Percentiles rank a stretch among this genome's conserved stretches.
These are phyloP conservation scores for Hyppa rectilinea DNA, from an alignment of 2,888 invertebrate genomes.

Conservation along the genomic window DNA sequence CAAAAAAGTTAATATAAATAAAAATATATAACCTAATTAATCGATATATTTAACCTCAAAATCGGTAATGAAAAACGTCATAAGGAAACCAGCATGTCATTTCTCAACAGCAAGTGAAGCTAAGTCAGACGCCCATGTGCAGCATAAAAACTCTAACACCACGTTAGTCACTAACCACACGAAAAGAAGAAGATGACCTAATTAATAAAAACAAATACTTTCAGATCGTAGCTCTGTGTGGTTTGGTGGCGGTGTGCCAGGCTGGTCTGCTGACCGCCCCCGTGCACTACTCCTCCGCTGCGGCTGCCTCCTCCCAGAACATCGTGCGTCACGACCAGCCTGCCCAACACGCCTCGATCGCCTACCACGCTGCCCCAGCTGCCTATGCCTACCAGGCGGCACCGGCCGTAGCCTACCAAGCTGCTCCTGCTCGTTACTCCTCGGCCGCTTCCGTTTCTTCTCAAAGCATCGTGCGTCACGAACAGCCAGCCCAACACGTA, in stretches of 20 bases:
- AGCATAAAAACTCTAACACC: too few species aligned
- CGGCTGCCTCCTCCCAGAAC: conserved; percentile 75
- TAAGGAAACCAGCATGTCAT: too few species aligned
- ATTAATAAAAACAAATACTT: conserved; percentile 3
- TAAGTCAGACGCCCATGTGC: too few species aligned
- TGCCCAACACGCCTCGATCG: conserved; percentile 51
- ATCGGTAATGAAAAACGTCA: too few species aligned
- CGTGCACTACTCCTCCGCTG: conserved; percentile 69
- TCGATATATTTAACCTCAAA: too few species aligned
- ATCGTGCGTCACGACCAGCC: conserved; percentile 74
- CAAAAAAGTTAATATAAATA: too few species aligned
- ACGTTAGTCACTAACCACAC: too few species aligned
- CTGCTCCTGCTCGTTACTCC: conserved; percentile 77
- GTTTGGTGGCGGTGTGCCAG: conserved; percentile 71
- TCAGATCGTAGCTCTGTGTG: conserved; percentile 68
- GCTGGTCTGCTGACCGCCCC: conserved; percentile 75
- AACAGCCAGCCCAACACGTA: conserved; percentile 68
- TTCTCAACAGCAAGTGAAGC: too few species aligned
- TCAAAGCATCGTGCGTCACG: conserved; percentile 78
- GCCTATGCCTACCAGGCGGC: conserved; percentile 65
- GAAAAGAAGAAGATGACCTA: too few species aligned
- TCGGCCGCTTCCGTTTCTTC: conserved; percentile 78
- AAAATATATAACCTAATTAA: too few species aligned
- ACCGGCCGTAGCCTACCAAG: conserved; percentile 79
- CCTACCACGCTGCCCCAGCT: conserved; percentile 66